phyloP scores from a whole-genome alignment of 2,888 invertebrate genomes.

The Xanthorhoe spadicearia region DNA sequence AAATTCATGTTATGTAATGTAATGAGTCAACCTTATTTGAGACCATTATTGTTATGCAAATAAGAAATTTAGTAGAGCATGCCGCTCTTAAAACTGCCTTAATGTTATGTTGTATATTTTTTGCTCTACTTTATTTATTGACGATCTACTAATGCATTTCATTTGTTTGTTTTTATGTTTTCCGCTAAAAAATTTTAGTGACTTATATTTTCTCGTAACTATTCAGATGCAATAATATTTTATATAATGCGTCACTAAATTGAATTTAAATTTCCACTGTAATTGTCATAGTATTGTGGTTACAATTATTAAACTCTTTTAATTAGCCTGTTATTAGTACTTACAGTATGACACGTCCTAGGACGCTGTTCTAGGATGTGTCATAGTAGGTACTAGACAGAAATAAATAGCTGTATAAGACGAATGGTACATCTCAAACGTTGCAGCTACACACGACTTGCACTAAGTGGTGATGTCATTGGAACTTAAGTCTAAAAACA shows the following conservation, averaged over 20 bases:
- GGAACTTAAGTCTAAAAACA: not conserved
- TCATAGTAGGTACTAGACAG: not conserved
- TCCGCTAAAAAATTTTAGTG: too few species aligned
- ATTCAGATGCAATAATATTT: not conserved
- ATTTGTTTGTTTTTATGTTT: too few species aligned
- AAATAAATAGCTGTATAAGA: not conserved
- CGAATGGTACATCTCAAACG: not conserved
- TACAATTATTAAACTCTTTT: not conserved
- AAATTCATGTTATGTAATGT: not conserved
- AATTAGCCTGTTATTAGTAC: too few species aligned
- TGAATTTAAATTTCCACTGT: not conserved
- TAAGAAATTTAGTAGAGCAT: not conserved
- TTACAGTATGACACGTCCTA: too few species aligned
- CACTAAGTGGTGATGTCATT: not conserved
- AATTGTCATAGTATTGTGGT: not conserved
- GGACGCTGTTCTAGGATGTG: not conserved
- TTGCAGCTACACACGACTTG: not conserved
- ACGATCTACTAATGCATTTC: not conserved
- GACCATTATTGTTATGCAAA: not conserved
- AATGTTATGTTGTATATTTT: not conserved
- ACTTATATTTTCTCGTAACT: too few species aligned
- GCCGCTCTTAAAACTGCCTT: not conserved
- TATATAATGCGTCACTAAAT: not conserved
- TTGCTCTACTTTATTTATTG: not conserved
- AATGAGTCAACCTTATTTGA: not conserved